Base-by-base conservation (phyloP, 2,113 vertebrate genomes). In the Pleuronectes platessa region DNA sequence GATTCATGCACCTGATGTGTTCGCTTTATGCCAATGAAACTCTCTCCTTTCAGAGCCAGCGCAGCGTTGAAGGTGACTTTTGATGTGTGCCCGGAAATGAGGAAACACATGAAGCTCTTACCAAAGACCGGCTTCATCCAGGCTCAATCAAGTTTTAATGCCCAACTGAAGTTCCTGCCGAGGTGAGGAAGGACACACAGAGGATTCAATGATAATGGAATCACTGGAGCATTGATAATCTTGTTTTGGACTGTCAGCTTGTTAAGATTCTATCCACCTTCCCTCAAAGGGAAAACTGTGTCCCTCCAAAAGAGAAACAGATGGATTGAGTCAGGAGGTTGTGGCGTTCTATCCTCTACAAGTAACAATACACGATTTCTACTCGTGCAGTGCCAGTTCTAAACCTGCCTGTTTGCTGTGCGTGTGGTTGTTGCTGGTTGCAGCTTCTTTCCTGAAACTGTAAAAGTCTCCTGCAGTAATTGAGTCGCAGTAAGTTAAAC, bases 131-230 rank as follows among this genome's bases (percentile, higher is more conserved):
- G 94, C 59, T 96, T 93, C 83, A 91, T 99, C 73, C 96, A 96
- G 90, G 90, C 96, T 9, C 92, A 90, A 17, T 96, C 96, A 0
- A 94, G 90, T 76, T 96, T 95, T 81, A 94, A 89, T 0, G 94
- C 95, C 23, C 96, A 96, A 20, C 86, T 98, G 81, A 98, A 95
- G 91, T 99, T 99, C 89, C 90, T 95, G 84, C 97, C 97, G 5
- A 96, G 97, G 97, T 98, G 92, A 93, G 86, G 47, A 76, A 72
- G 71, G 89, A 83, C 85, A 70, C 56, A 24, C 7, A 51, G 61
- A 81, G 70, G 66, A 78, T 68, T 58, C 63, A 83, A 71, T 76
- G 71, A 86, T 82, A 88, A 87, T 81, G 76, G 74, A 85, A 76
- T 67, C 62, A 80, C 53, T 84, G 78, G 49, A 81, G 78, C 76